These are phyloP conservation scores for Sphaerophoria rueppellii DNA, from an alignment of 2,888 invertebrate species.

Conservation along the genomic window DNA sequence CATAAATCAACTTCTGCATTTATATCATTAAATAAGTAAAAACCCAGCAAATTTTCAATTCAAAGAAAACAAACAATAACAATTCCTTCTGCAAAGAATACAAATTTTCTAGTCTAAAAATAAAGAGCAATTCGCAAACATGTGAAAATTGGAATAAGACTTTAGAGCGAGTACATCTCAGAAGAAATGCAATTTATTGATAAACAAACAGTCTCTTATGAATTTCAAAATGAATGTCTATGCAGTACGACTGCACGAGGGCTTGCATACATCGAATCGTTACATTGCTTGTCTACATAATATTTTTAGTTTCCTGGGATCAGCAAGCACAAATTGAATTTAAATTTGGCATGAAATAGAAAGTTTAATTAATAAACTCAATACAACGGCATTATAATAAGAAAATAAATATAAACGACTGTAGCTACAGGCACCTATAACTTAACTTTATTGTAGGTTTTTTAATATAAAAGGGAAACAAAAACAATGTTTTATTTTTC, in stretches of 20 bases:
- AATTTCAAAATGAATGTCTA: not conserved
- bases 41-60: constrained; percentile 19
- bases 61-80: constrained; percentile 21
- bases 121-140: not conserved
- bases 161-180: constrained; percentile 11
- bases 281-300: not conserved
- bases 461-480: constrained; percentile 3
- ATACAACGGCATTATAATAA: constrained; percentile 48
- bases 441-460: not conserved
- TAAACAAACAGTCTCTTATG: constrained; percentile 5
- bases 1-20: constrained; percentile 72
- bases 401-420: constrained; percentile 16
- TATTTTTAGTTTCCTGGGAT: constrained; percentile 76
- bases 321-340: constrained; percentile 78
- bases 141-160: not conserved
- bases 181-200: constrained; percentile 54
- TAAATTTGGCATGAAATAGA: constrained; percentile 82
- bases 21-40: constrained; percentile 68
- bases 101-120: not conserved
- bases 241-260: not conserved
- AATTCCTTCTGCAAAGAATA: constrained; percentile 12
- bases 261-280: not conserved
- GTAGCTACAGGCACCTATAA: not conserved
- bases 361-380: constrained; percentile 77
- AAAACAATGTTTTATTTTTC: not conserved